Percentiles rank a stretch among this genome's conserved stretches.
These are phyloP conservation scores for Petromus typicus DNA, from an alignment of 2,113 vertebrate genomes.

Conservation along the genomic window DNA sequence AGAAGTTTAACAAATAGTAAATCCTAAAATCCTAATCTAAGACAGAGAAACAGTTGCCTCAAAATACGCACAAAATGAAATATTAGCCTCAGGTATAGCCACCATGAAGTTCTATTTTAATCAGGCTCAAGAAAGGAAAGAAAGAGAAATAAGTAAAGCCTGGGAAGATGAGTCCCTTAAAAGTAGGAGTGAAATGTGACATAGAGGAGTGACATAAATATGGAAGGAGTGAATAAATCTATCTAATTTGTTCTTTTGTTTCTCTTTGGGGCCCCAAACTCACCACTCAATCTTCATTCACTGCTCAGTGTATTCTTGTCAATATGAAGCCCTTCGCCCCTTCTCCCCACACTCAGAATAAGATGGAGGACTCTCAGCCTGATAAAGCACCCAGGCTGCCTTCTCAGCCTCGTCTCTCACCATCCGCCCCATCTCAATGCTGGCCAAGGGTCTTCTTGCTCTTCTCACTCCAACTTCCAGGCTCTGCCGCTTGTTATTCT, in stretches of 20 bases:
- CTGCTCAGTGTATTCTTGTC: neutral
- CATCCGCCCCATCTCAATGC: neutral
- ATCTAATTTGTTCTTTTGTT: neutral
- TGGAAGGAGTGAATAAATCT: neutral
- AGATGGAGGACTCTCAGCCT: neutral
- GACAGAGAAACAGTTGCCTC: neutral
- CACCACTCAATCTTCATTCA: neutral
- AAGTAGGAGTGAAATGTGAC: neutral
- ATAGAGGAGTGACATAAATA: neutral
- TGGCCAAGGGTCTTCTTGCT: neutral
- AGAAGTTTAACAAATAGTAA: neutral
- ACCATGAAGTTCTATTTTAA: neutral
- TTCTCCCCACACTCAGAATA: neutral
- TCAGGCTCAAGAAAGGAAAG: neutral
- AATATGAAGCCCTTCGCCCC: neutral
- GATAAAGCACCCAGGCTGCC: neutral
- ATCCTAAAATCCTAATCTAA: slow-evolving; percentile 13
- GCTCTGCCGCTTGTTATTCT: neutral
- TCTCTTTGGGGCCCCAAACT: accelerated
- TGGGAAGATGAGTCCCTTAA: neutral
- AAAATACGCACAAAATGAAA: neutral
- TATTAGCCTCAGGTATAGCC: neutral
- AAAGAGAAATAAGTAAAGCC: neutral
- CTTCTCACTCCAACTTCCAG: neutral
- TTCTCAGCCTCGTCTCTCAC: neutral